Conservation (phyloP, 2,888 invertebrate genomes). For the Argyresthia goedartella region DNA sequence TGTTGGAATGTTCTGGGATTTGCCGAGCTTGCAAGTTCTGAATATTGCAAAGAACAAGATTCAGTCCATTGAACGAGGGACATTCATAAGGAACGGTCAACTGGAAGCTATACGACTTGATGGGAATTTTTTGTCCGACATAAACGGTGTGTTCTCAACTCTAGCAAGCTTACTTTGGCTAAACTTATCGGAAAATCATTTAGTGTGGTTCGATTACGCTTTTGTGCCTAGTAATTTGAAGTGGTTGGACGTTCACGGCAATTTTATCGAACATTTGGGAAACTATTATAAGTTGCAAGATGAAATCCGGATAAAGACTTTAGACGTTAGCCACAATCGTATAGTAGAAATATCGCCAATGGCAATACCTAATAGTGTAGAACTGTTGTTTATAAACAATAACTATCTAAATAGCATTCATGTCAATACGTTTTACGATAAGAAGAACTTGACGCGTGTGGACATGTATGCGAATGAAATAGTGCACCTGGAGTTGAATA, state of each 20-base stretch:
- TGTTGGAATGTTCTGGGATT: constrained; percentile 88
- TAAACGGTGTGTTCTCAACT: constrained; percentile 90
- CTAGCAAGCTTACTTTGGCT: constrained; percentile 88
- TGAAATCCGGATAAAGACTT: constrained; percentile 83
- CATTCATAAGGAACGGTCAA: constrained; percentile 84
- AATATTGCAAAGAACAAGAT: constrained; percentile 93
- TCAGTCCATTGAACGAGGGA: constrained; percentile 85
- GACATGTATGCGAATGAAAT: constrained; percentile 92
- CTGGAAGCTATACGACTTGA: constrained; percentile 90
- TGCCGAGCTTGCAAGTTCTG: constrained; percentile 86
- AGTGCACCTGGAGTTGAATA: constrained; percentile 84
- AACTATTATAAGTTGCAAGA: constrained; percentile 91
- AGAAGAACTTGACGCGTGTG: constrained; percentile 85
- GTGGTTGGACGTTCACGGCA: constrained; percentile 92
- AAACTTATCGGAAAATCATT: constrained; percentile 90
- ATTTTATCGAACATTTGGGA: constrained; percentile 87
- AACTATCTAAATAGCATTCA: constrained; percentile 86
- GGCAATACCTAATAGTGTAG: constrained; percentile 90
- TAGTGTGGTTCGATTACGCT: constrained; percentile 94
- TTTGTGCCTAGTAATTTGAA: constrained; percentile 90
- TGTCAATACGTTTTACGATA: constrained; percentile 89
- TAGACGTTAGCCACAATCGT: constrained; percentile 92
- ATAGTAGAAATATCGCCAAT: constrained; percentile 86
- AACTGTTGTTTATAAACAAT: constrained; percentile 89
- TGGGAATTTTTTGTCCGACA: constrained; percentile 88